Conservation (phyloP, 2,113 vertebrate species). For the Cyanoderma ruficeps region DNA sequence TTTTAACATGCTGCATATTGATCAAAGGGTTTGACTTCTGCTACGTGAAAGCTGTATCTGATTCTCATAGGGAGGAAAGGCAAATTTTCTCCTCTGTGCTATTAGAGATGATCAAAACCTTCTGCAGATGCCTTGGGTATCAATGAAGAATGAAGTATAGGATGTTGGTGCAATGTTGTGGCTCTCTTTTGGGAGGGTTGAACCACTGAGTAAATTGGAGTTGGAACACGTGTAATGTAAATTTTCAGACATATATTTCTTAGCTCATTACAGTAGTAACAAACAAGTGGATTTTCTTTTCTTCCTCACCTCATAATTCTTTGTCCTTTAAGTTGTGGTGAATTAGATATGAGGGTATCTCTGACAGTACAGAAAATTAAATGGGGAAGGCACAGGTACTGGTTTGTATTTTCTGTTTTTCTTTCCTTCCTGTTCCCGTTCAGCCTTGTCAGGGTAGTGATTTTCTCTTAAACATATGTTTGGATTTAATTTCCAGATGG, state of each 20-base stretch:
- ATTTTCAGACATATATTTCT: slow-evolving; percentile 2
- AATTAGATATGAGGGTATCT: not conserved
- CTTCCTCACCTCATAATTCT: not conserved
- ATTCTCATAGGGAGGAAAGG: not conserved
- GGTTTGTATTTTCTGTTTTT: slow-evolving; percentile 8
- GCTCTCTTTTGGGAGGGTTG: not conserved
- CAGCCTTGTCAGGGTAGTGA: not conserved
- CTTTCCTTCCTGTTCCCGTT: not conserved
- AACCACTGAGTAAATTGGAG: not conserved
- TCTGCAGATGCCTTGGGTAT: not conserved
- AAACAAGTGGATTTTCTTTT: slow-evolving; percentile 13
- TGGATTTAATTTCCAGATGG: slow-evolving; percentile 59
- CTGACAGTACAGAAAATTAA: not conserved
- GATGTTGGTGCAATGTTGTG: not conserved
- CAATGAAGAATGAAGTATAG: not conserved
- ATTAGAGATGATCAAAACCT: slow-evolving; percentile 22
- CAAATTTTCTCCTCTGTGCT: not conserved
- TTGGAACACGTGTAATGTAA: not conserved
- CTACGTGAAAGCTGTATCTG: not conserved
- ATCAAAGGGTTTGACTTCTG: slow-evolving; percentile 25
- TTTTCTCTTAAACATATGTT: slow-evolving; percentile 45
- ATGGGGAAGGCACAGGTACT: not conserved
- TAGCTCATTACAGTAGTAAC: not conserved
- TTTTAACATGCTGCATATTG: not conserved
- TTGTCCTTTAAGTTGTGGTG: not conserved